phyloP scores from a whole-genome alignment of 2,113 vertebrate species.

The Hucho hucho region DNA sequence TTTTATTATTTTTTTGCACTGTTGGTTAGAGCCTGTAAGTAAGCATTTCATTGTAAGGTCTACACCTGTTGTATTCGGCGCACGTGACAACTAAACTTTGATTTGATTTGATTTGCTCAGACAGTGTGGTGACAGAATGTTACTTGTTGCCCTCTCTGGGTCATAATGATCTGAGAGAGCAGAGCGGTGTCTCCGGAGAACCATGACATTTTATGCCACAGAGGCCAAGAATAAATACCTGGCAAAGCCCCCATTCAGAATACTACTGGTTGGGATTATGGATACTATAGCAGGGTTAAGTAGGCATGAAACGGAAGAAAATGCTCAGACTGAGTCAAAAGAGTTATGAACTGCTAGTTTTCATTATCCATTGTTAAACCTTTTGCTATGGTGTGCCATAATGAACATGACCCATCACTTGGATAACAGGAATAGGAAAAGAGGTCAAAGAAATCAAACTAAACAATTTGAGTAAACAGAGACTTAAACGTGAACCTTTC shows the following conservation, averaged over 20 bases:
- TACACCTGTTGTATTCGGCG: no score
- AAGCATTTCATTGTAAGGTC: no score
- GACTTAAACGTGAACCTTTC: not conserved
- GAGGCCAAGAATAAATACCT: not conserved
- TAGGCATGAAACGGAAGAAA: no score
- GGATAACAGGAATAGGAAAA: not conserved
- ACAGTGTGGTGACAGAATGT: not conserved
- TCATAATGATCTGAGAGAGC: not conserved
- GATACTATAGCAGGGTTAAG: not conserved
- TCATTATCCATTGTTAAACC: not conserved
- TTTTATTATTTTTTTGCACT: no score
- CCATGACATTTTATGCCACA: not conserved
- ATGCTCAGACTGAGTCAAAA: not conserved
- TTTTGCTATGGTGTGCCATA: no score
- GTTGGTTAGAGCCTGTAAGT: no score
- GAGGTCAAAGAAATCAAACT: not conserved
- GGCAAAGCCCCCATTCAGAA: not conserved
- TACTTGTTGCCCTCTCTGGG: not conserved
- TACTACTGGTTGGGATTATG: not conserved
- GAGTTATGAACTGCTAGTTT: not conserved
- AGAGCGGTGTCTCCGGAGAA: not conserved
- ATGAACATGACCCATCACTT: no score
- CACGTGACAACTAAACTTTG: no score
- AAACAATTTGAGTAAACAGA: not conserved
- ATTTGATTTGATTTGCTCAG: no score